Evolutionary conservation across 2,888 invertebrate species (phyloP).

Genomic region (Caenorhabditis wallacei): DNA sequence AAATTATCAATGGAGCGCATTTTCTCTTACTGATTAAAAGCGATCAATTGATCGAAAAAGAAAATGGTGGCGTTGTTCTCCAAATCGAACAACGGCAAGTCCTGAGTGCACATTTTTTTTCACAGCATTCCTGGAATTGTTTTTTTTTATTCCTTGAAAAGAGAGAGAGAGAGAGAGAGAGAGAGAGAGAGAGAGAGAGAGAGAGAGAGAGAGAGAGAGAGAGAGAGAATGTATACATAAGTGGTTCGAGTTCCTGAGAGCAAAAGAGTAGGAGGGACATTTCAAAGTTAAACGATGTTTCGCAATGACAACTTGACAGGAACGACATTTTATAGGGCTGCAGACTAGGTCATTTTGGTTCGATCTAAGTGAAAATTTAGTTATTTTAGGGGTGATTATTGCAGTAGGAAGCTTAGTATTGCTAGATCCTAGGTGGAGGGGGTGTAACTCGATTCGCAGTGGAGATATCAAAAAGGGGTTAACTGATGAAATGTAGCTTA

Average conservation of each 20-base stretch:
- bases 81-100: conserved; percentile 71
- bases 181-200: conserved; percentile 10
- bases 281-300: conserved; percentile 58
- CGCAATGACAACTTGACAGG: conserved; percentile 61
- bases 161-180: conserved; percentile 7
- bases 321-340: too few relatives aligned
- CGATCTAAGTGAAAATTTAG: too few relatives aligned
- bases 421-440: too few relatives aligned
- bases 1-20: background rate
- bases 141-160: conserved; percentile 6
- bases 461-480: too few relatives aligned
- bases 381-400: too few relatives aligned
- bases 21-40: conserved; percentile 65
- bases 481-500: too few relatives aligned
- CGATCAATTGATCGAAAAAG: conserved; percentile 68
- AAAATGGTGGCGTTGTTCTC: conserved; percentile 64
- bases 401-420: too few relatives aligned
- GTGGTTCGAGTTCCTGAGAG: conserved; percentile 4
- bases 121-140: conserved; percentile 34
- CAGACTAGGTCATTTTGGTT: too few relatives aligned
- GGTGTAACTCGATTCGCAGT: too few relatives aligned
- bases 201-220: conserved; percentile 9
- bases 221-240: conserved; percentile 13
- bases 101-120: conserved; percentile 68
- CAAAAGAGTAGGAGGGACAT: conserved; percentile 8